A percentile compares a stretch with the other conserved stretches of the same genome.
phyloP scores from a whole-genome alignment of 2,888 invertebrate genomes.

The Drosophila atripex region DNA sequence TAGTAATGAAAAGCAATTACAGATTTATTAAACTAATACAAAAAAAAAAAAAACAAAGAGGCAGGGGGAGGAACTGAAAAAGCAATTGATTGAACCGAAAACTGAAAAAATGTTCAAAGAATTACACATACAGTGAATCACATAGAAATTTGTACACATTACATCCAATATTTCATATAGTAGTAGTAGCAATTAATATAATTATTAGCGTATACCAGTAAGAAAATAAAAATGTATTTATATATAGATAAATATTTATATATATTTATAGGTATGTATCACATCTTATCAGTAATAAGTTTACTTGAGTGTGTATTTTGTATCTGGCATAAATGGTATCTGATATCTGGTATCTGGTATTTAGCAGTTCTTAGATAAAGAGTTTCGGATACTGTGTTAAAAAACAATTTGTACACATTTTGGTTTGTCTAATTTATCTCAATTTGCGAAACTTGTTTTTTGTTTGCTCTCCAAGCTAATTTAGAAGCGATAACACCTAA shows the following conservation, averaged over 20 bases:
- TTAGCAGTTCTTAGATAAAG: conserved; percentile 30
- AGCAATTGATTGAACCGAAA: conserved; percentile 28
- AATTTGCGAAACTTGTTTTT: background rate
- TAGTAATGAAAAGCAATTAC: conserved; percentile 25
- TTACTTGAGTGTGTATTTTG: conserved; percentile 44
- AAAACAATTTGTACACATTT: conserved; percentile 28
- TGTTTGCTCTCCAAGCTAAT: conserved; percentile 15
- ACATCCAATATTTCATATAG: conserved; percentile 82
- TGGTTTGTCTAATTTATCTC: conserved; percentile 15
- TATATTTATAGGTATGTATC: conserved; percentile 44
- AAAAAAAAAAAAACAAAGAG: conserved; percentile 8
- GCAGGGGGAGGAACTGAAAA: conserved; percentile 25
- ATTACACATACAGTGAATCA: conserved; percentile 83
- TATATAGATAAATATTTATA: conserved; percentile 52
- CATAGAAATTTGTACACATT: conserved; percentile 82
- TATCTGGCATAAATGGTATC: conserved; percentile 50
- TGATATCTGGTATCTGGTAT: conserved; percentile 47
- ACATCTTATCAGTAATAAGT: conserved; percentile 50
- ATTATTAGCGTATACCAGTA: conserved; percentile 69
- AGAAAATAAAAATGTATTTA: conserved; percentile 59
- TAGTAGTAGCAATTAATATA: conserved; percentile 70
- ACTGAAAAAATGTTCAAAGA: conserved; percentile 44
- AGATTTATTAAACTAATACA: conserved; percentile 16
- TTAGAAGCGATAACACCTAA: conserved; percentile 4
- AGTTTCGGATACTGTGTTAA: conserved; percentile 16